Percentiles rank a stretch among this genome's conserved stretches.
Evolutionary conservation across 1,140 invertebrate genomes (phyloP).

Genomic region (Paramacrobiotus metropolitanus): DNA sequence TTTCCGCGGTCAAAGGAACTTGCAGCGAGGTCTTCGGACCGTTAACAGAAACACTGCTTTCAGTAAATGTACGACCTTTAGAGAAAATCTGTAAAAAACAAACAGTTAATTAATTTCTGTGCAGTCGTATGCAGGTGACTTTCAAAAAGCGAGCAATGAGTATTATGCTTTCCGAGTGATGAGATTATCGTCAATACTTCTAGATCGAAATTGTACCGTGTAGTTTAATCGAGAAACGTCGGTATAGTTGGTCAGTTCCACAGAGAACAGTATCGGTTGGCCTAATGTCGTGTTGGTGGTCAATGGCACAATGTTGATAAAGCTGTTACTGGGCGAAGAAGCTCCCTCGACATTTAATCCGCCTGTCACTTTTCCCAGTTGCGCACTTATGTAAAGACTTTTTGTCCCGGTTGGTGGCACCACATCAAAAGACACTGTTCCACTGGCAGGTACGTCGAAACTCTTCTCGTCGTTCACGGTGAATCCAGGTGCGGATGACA

Average conservation of each 20-base stretch:
- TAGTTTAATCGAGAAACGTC: constrained; percentile 3
- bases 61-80: constrained; percentile 4
- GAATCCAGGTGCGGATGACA: not conserved
- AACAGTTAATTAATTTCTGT: too few relatives aligned
- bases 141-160: too few relatives aligned
- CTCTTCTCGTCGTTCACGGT: not conserved
- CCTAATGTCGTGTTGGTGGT: constrained; percentile 26
- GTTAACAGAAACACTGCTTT: not conserved
- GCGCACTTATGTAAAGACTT: not conserved
- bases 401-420: not conserved
- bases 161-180: too few relatives aligned
- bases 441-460: not conserved
- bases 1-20: constrained; percentile 46
- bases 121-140: too few relatives aligned
- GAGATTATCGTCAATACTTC: too few relatives aligned
- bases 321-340: constrained; percentile 42
- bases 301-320: constrained; percentile 42
- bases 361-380: not conserved
- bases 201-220: too few relatives aligned
- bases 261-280: constrained; percentile 5
- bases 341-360: constrained; percentile 36
- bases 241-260: not conserved
- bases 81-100: too few relatives aligned
- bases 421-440: not conserved
- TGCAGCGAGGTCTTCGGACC: constrained; percentile 19